Base-by-base conservation (phyloP, 2,888 invertebrate species). In the Disparrhopalites patrizii region DNA sequence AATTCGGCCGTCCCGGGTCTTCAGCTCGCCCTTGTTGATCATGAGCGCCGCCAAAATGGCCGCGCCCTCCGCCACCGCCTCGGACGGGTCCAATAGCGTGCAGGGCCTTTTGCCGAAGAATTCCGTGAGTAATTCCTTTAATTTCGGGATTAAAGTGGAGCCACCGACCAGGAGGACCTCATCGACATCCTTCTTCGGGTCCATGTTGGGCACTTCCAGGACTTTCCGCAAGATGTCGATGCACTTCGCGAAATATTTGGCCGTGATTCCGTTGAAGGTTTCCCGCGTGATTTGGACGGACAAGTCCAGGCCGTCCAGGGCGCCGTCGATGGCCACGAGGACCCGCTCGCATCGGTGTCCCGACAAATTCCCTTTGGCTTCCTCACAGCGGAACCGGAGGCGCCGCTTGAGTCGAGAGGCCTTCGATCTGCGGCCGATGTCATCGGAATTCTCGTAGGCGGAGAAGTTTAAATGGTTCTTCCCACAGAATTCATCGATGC, bases 171-270 rank as follows among this genome's bases (percentile, higher is more conserved):
- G 75, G 33, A 86, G 84, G 20, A 86, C 82, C 52, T 83, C 83
- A 68, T 82, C 76, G 38, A 88, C 82, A 73, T 78, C 76, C 36
- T 77, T 77, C 77, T 85, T 86, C n/a, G n/a, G n/a, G 74, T 81
- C 80, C 75, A 87, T 77, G 77, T 85, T 85, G 23, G 86, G 84
- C 78, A 87, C 86, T 38, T 81, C 78, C 47, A 88, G 76, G 1
- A 86, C 81, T 74, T 85, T 85, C 77, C 90, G 89, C 0, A 91
- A 90, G 0, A 90, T 90, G 54, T 87, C 84, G 68, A 92, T 77
- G 0, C 90, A 90, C 20, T 84, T 83, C 57, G 88, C 81, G 82
- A 90, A 89, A 54, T 88, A 79, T 77, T 88, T 88, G 3, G 85
- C 83, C 78, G 85, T 86, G 18, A 89, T 8, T 4, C n/a, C 4